Conservation (phyloP, 2,888 invertebrate species). For the Eremobia ochroleuca region DNA sequence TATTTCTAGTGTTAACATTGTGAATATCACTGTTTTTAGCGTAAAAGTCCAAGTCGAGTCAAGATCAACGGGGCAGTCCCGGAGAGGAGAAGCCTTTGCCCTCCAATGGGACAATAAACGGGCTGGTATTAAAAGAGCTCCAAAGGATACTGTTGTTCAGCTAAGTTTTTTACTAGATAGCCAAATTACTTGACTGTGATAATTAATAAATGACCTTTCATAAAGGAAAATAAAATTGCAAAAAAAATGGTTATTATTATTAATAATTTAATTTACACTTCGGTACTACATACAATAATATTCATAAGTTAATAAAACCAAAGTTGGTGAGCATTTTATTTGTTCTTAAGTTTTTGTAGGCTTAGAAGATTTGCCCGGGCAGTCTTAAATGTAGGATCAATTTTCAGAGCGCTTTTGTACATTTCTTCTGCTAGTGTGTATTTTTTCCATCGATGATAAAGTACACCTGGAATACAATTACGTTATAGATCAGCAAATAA, state of each 20-base stretch:
- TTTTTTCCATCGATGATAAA: constrained; percentile 98
- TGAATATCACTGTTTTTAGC: no score
- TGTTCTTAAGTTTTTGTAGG: constrained; percentile 69
- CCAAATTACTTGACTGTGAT: background rate
- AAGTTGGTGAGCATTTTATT: constrained; percentile 18
- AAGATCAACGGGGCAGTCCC: no score
- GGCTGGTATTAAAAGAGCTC: no score
- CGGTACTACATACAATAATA: constrained; percentile 10
- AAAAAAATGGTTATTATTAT: background rate
- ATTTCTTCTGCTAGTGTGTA: constrained; percentile 93
- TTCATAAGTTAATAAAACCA: background rate
- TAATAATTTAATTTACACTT: constrained; percentile 33
- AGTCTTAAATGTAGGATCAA: constrained; percentile 93
- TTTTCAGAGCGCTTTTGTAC: constrained; percentile 94
- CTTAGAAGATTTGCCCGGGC: constrained; percentile 93
- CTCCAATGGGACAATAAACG: no score
- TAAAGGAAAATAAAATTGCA: constrained; percentile 1
- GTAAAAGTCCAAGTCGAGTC: no score
- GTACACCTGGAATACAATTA: constrained; percentile 92
- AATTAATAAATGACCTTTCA: background rate
- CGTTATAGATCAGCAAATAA: background rate
- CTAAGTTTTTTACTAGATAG: background rate
- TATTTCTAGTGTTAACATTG: no score
- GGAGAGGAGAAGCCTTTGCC: no score
- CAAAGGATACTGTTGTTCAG: no score